A percentile compares a stretch with the other conserved stretches of the same genome.
Conservation (phyloP, 2,113 vertebrate genomes). For the Forbesichthys papilliferus region DNA sequence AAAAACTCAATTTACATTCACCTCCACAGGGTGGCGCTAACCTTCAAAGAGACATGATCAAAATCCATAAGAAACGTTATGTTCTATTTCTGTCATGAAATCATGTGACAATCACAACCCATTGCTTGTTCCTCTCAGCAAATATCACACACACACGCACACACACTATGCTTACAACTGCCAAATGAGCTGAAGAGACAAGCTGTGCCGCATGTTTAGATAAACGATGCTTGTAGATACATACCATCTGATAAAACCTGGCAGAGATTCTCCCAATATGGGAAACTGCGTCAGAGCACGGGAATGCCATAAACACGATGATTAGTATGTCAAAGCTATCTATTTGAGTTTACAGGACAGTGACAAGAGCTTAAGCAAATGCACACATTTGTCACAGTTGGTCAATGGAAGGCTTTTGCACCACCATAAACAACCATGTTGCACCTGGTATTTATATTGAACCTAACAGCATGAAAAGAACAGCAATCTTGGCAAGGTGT, state of each 20-base stretch:
- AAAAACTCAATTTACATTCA: not conserved
- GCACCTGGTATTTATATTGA: constrained; percentile 32
- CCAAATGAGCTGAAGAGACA: constrained; percentile 53
- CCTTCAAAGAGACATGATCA: constrained; percentile 34
- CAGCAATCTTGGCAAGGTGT: constrained; percentile 41
- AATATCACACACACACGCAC: constrained; percentile 28
- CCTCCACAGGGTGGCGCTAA: constrained; percentile 62
- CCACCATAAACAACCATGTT: constrained; percentile 12
- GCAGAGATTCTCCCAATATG: constrained; percentile 38
- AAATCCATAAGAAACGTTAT: constrained; percentile 26
- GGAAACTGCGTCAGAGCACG: constrained; percentile 45
- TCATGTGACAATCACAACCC: constrained; percentile 27
- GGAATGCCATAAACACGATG: constrained; percentile 47
- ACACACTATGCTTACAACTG: constrained; percentile 59
- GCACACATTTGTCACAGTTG: not conserved
- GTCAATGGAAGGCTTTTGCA: constrained; percentile 35
- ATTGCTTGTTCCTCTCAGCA: constrained; percentile 36
- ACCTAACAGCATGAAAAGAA: constrained; percentile 34
- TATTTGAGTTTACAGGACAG: constrained; percentile 27
- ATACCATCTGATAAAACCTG: constrained; percentile 55
- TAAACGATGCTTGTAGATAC: constrained; percentile 41
- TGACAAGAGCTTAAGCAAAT: constrained; percentile 20
- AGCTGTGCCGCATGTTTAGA: constrained; percentile 16
- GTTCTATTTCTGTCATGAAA: constrained; percentile 25
- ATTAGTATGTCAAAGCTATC: constrained; percentile 25